Evolutionary conservation across 2,113 vertebrate species (phyloP).

Genomic region (Balaenoptera acutorostrata): DNA sequence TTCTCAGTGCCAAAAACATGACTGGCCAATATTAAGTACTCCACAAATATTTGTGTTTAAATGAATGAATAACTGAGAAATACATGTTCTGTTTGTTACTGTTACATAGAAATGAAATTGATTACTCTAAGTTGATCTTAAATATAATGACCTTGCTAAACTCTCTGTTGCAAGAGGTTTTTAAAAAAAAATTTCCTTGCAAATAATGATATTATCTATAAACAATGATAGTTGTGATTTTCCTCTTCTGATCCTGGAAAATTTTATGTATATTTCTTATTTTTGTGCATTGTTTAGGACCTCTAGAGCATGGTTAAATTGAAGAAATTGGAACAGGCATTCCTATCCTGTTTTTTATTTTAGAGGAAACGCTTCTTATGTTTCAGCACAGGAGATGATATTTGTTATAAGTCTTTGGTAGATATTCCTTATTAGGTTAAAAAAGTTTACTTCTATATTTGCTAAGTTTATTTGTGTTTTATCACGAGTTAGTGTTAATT

Average conservation of each 20-base stretch:
- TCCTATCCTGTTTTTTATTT: background rate
- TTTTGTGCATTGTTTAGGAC: background rate
- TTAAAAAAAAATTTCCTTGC: background rate
- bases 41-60: background rate
- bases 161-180: background rate
- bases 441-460: background rate
- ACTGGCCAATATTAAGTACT: background rate
- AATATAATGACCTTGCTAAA: background rate
- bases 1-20: background rate
- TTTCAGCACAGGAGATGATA: background rate
- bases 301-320: background rate
- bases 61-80: background rate
- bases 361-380: background rate
- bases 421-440: background rate
- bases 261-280: background rate
- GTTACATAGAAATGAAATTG: background rate
- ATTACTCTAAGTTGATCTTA: background rate
- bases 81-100: background rate
- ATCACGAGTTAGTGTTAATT: background rate
- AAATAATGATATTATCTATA: background rate
- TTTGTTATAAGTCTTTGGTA: background rate
- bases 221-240: background rate
- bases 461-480: background rate
- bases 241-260: background rate
- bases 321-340: background rate